phyloP scores from a whole-genome alignment of 1,140 invertebrate genomes.

The Solenopsis invicta region DNA sequence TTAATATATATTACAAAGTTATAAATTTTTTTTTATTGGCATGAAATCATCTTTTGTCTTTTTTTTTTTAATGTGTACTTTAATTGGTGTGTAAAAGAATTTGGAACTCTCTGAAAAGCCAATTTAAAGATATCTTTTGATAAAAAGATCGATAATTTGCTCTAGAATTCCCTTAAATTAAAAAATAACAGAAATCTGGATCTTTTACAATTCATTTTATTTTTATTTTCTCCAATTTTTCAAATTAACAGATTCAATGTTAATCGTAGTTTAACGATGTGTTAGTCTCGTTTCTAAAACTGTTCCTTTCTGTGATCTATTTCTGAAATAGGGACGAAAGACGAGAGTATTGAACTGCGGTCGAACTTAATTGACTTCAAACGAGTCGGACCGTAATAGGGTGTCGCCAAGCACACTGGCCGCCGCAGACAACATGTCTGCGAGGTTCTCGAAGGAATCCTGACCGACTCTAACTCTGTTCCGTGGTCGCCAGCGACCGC shows the following conservation, averaged over 20 bases:
- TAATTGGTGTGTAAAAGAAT: too few relatives aligned
- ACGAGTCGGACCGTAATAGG: slow-evolving; percentile 10
- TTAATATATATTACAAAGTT: too few relatives aligned
- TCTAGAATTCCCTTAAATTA: too few relatives aligned
- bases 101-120: too few relatives aligned
- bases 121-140: too few relatives aligned
- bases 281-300: neutral
- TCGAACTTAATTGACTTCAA: slow-evolving; percentile 20
- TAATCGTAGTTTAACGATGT: neutral
- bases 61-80: too few relatives aligned
- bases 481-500: slow-evolving; percentile 12
- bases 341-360: neutral
- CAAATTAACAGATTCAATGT: neutral
- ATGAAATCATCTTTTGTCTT: too few relatives aligned
- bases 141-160: too few relatives aligned
- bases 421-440: slow-evolving; percentile 54
- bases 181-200: neutral
- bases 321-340: neutral
- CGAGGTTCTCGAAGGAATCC: slow-evolving; percentile 52
- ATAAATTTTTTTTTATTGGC: too few relatives aligned
- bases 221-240: neutral
- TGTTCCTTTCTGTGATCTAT: neutral
- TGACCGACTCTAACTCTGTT: slow-evolving; percentile 51
- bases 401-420: slow-evolving; percentile 43
- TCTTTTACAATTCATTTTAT: neutral